These are phyloP conservation scores for Tryphoninae sp. DNA, from an alignment of 2,888 invertebrate genomes.

Conservation along the genomic window DNA sequence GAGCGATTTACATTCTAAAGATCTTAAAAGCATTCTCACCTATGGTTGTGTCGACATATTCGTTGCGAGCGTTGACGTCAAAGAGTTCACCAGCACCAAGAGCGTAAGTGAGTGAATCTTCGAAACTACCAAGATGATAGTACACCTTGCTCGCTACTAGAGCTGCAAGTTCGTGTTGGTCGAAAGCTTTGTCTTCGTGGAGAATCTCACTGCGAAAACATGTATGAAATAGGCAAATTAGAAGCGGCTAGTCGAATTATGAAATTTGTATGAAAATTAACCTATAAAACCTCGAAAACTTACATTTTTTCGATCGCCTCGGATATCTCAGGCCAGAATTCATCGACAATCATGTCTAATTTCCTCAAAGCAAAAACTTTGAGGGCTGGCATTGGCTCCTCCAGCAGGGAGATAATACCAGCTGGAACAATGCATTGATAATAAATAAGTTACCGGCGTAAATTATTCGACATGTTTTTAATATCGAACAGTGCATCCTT, in stretches of 20 bases:
- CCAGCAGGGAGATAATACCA: constrained; percentile 96
- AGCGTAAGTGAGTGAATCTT: constrained; percentile 98
- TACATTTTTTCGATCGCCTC: constrained; percentile 98
- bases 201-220: constrained; percentile 89
- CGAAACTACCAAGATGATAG: constrained; percentile 98
- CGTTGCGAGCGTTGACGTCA: constrained; percentile 95
- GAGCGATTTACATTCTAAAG: not conserved
- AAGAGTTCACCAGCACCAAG: constrained; percentile 97
- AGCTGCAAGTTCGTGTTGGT: constrained; percentile 95
- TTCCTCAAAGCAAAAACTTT: constrained; percentile 97
- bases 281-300: constrained; percentile 71
- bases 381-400: constrained; percentile 96
- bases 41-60: constrained; percentile 98
- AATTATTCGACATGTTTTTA: too few species aligned
- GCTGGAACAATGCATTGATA: constrained; percentile 82
- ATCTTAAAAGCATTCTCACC: constrained; percentile 79
- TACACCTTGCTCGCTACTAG: constrained; percentile 99
- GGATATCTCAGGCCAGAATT: constrained; percentile 99
- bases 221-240: not conserved
- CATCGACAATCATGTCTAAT: constrained; percentile 96
- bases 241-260: too few species aligned
- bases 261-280: too few species aligned
- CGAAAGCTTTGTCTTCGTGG: constrained; percentile 95
- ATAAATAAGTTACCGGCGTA: not conserved
- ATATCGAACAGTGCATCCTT: not conserved